phyloP scores from a whole-genome alignment of 2,113 vertebrate genomes.

The Natator depressus region DNA sequence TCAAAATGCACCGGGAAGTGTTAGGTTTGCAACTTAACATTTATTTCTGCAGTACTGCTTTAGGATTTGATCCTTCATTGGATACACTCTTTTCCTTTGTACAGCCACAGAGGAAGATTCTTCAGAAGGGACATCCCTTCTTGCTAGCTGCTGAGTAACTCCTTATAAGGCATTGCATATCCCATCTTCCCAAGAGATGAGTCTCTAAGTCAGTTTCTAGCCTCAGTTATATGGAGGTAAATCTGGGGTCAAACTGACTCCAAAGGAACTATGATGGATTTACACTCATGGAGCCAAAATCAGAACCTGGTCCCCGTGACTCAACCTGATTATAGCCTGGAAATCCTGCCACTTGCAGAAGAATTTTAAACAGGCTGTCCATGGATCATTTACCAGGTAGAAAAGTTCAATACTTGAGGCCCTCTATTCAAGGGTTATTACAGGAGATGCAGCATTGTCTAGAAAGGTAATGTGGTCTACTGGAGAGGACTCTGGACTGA shows the following conservation, averaged over 20 bases:
- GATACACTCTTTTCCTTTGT: neutral
- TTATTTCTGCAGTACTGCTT: neutral
- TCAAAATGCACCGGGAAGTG: constrained; percentile 37
- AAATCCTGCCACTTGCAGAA: neutral
- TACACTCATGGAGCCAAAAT: neutral
- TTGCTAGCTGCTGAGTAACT: neutral
- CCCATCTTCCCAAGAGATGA: neutral
- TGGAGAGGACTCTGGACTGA: neutral
- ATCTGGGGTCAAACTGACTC: neutral
- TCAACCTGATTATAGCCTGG: neutral
- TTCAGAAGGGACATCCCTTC: neutral
- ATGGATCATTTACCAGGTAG: neutral
- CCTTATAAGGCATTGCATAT: neutral
- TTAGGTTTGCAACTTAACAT: neutral
- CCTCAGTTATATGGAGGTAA: neutral
- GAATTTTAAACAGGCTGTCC: neutral
- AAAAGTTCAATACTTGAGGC: neutral
- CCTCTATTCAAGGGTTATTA: neutral
- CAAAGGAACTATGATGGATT: neutral
- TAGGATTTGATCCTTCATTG: neutral
- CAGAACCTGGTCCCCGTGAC: neutral
- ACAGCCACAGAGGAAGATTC: neutral
- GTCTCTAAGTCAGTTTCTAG: rapidly evolving
- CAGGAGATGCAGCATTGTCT: neutral
- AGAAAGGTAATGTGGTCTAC: neutral